Evolutionary conservation across 1,140 invertebrate species (phyloP).

Genomic region (Phocides pigmalion): DNA sequence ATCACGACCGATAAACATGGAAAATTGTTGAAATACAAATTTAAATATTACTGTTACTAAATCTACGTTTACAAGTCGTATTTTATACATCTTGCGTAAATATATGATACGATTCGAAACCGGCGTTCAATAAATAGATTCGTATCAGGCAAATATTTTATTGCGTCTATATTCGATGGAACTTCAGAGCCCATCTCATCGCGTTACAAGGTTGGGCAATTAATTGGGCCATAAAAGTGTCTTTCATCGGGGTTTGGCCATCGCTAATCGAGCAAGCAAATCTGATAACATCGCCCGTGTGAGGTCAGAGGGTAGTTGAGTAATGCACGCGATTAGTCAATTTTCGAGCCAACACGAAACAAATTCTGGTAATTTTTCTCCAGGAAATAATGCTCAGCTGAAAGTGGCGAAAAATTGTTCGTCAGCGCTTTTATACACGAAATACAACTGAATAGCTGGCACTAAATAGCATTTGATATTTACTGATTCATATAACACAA

Average conservation of each 20-base stretch:
- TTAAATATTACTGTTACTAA: not conserved
- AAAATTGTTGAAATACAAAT: too few relatives aligned
- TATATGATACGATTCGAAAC: not conserved
- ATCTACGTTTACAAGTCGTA: not conserved
- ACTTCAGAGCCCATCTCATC: constrained; percentile 17
- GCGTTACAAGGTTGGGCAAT: constrained; percentile 25
- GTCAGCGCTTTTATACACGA: not conserved
- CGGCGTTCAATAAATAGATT: not conserved
- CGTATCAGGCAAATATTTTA: constrained; percentile 14
- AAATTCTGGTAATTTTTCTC: constrained; percentile 24
- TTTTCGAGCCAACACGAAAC: constrained; percentile 44
- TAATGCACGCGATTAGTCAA: constrained; percentile 56
- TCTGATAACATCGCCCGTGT: constrained; percentile 44
- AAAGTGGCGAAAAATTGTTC: constrained; percentile 30
- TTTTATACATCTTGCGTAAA: not conserved
- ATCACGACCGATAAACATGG: too few relatives aligned
- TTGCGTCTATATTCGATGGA: constrained; percentile 3
- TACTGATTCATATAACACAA: too few relatives aligned
- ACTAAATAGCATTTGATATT: too few relatives aligned
- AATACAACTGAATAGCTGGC: too few relatives aligned
- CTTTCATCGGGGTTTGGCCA: constrained; percentile 41
- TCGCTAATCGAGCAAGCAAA: constrained; percentile 48
- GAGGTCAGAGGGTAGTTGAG: constrained; percentile 42
- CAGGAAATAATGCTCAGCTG: constrained; percentile 10
- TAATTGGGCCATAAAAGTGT: constrained; percentile 48